Evolutionary conservation across 1,140 invertebrate genomes (phyloP), one percentile per base, ranked within the genome.

Genomic region (Grapholita molesta): DNA sequence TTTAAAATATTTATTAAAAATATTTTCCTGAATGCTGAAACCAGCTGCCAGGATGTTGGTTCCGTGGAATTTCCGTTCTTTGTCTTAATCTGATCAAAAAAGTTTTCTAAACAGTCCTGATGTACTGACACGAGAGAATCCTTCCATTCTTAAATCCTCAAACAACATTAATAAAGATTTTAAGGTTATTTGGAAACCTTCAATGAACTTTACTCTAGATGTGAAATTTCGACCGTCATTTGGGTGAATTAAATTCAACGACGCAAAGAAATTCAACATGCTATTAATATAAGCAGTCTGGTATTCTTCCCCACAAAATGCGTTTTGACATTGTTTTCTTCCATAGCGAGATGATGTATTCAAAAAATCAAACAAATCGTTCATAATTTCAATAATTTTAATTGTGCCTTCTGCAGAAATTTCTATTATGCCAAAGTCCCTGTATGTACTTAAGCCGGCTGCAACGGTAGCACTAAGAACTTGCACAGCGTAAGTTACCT

Each of bases 41-140:
- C 21, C 0, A 68, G 21, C 23, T 55, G 67, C 28, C 67, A 9
- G 23, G 5, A 8, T 28, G 73, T 77, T 30, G 73, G 73, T 18
- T 72, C 33, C 11, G 21, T 64, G 15, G 68, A 25, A 3, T 21
- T 57, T n/a, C 55, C 69, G 30, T 71, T 70, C 38, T 74, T 77
- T 15, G 71, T 73, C 67, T 82, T 52, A 12, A 87, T 80, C 18
- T 70, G 33, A 1, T 77, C 77, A 64, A 89, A 89, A 67, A 86
- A 84, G 42, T 72, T 83, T 71, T 87, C 77, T 8, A 86, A 35
- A 8, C 61, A 68, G 71, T 84, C 82, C 68, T 86, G 82, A 68
- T 85, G 30, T 32, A 6, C 81, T 25, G 21, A 84, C 48, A 71
- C 75, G 77, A 55, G 64, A 64, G 7, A 48, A 73, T 72, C 73